Evolutionary conservation across 2,797 vertebrate genomes (phyloP).

Genomic region (Myotis planiceps): DNA sequence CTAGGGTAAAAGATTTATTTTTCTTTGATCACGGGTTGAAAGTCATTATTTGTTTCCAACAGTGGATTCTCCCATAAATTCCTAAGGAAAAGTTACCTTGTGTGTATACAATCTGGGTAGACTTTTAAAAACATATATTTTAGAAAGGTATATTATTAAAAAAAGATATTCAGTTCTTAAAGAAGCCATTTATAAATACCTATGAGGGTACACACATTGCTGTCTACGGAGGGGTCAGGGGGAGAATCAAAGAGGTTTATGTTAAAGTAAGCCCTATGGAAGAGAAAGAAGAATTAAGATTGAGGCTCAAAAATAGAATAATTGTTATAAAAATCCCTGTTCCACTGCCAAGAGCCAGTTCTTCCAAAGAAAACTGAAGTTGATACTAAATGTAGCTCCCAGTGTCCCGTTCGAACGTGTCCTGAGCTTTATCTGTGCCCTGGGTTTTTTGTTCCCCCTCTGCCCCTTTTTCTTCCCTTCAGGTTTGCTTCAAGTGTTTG

Average conservation of each 20-base stretch:
- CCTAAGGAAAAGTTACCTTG: slow-evolving; percentile 79
- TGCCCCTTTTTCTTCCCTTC: slow-evolving; percentile 84
- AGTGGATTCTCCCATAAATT: slow-evolving; percentile 86
- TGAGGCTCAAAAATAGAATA: slow-evolving; percentile 57
- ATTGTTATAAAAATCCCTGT: slow-evolving; percentile 68
- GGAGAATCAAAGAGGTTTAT: slow-evolving; percentile 59
- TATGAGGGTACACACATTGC: slow-evolving; percentile 67
- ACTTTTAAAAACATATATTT: slow-evolving; percentile 81
- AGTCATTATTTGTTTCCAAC: slow-evolving; percentile 87
- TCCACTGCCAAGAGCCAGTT: slow-evolving; percentile 59
- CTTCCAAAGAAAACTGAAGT: slow-evolving; percentile 67
- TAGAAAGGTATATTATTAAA: slow-evolving; percentile 72
- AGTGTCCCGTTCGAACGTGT: slow-evolving; percentile 40
- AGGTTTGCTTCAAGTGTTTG: slow-evolving; percentile 93
- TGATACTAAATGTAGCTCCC: slow-evolving; percentile 68
- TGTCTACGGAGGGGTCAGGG: background rate
- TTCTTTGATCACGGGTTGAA: slow-evolving; percentile 89
- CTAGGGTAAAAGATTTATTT: slow-evolving; percentile 88
- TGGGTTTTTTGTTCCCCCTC: slow-evolving; percentile 38
- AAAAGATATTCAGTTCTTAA: slow-evolving; percentile 73
- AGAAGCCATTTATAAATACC: slow-evolving; percentile 78
- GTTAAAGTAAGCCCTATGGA: slow-evolving; percentile 54
- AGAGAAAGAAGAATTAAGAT: slow-evolving; percentile 67
- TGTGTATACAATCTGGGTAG: slow-evolving; percentile 67
- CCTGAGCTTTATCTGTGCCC: slow-evolving; percentile 77